Evolutionary conservation across 2,888 invertebrate genomes (phyloP), one percentile per base, ranked within the genome.

Genomic region (Tipula vernalis): DNA sequence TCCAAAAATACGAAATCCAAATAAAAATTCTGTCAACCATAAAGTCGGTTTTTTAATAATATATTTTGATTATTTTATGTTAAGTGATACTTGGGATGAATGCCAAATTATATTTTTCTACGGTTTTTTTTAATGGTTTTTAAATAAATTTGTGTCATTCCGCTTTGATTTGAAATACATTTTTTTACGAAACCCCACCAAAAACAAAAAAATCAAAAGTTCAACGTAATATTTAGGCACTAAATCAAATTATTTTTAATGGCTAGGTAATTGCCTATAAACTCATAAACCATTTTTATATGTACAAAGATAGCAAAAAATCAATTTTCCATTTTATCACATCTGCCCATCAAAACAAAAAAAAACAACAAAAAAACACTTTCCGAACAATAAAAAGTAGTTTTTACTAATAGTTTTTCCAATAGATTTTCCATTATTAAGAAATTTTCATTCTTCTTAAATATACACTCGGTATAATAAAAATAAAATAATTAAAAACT

Each of bases 11-110:
- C 36, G 83, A 83, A 5, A 36, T 36, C 13, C 28, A 83, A 83
- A 13, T 36, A 28, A n/a, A 83, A 36, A 36, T 36, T 83, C 51
- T 57, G 51, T 57, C 51, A 57, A 57, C 51, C 51, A 57, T 28
- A 28, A 57, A 57, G n/a, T 57, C 51, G 5, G 15, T 57, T 15
- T n/a, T 57, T 15, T 15, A 12, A 57, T 57, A 28, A 28, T 28
- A 28, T 57, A 57, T 57, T 57, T 57, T 57, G 36, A 83, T 83
- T 83, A 83, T 83, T 83, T 83, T 83, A 83, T 83, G 83, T 83
- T 83, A 83, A 83, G 83, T 83, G 83, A 83, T 13, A 83, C 83
- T 83, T 83, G 83, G 83, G 83, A 83, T 83, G 83, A 83, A 83
- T 83, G 83, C 83, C 83, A 83, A 83, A 83, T 83, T 36, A 1